A percentile compares a stretch with the other conserved stretches of the same genome.
These are phyloP conservation scores for Ctenosaura bakeri DNA, from an alignment of 2,797 vertebrate species.

Conservation along the genomic window DNA sequence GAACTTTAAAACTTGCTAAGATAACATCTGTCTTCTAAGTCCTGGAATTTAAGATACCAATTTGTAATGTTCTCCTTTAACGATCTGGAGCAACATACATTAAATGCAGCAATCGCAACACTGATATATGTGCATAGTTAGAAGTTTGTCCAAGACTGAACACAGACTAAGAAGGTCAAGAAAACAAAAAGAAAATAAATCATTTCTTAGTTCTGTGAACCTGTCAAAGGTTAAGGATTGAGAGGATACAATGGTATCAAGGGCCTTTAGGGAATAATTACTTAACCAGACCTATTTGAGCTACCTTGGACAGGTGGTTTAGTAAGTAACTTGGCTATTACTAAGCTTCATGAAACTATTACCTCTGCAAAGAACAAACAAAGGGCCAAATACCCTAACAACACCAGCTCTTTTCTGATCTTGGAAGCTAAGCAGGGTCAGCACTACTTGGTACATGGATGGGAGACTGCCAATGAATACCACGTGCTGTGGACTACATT, in stretches of 20 bases:
- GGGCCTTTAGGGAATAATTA: slow-evolving; percentile 67
- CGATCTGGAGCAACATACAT: slow-evolving; percentile 11
- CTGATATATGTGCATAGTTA: slow-evolving; percentile 33
- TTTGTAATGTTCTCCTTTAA: slow-evolving; percentile 17
- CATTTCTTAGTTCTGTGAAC: slow-evolving; percentile 70
- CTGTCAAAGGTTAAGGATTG: slow-evolving; percentile 80
- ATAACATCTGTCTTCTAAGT: slow-evolving; percentile 21
- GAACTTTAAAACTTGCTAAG: slow-evolving; percentile 16
- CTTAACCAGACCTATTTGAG: slow-evolving; percentile 64
- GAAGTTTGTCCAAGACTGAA: slow-evolving; percentile 1
- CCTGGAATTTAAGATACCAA: background rate
- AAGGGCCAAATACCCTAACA: too few relatives aligned
- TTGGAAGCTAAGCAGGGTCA: too few relatives aligned
- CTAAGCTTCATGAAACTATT: slow-evolving; percentile 62
- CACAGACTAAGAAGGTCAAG: slow-evolving; percentile 77
- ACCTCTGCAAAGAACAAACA: slow-evolving; percentile 3
- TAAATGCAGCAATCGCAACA: background rate
- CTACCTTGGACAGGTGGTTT: slow-evolving; percentile 63
- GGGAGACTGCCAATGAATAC: too few relatives aligned
- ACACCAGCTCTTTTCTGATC: too few relatives aligned
- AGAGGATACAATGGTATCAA: slow-evolving; percentile 76
- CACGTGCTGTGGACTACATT: too few relatives aligned
- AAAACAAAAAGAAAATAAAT: slow-evolving; percentile 80
- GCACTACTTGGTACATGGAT: too few relatives aligned
- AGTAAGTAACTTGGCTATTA: slow-evolving; percentile 49